phyloP scores from a whole-genome alignment of 2,888 invertebrate species.

The Brachynemurus nebulosus region DNA sequence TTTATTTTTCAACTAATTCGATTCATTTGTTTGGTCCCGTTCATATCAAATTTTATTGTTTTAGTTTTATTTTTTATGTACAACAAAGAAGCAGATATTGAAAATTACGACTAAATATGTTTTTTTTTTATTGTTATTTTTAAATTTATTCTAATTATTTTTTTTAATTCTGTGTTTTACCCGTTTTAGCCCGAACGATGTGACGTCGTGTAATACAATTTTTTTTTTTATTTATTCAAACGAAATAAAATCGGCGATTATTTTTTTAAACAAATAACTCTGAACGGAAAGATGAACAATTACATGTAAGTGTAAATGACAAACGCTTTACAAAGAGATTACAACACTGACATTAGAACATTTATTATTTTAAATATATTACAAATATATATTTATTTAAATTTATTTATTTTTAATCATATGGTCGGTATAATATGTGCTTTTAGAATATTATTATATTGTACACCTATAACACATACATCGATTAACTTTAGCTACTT shows the following conservation, averaged over 20 bases:
- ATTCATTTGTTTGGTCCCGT: constrained; percentile 15
- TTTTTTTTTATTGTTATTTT: background rate
- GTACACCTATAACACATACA: background rate
- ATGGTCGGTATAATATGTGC: too few species aligned
- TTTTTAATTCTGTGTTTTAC: constrained; percentile 13
- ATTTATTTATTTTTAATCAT: background rate
- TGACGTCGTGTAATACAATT: constrained; percentile 7
- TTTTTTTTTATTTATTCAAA: background rate
- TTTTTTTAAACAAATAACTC: background rate
- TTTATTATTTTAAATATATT: constrained; percentile 3
- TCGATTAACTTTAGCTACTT: background rate
- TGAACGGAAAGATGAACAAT: constrained; percentile 1
- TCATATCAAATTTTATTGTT: constrained; percentile 7
- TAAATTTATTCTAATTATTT: background rate
- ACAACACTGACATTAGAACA: background rate
- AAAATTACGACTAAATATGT: background rate
- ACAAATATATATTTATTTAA: background rate
- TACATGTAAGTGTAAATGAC: background rate
- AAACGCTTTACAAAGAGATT: background rate
- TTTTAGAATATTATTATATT: too few species aligned
- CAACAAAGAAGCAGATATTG: background rate
- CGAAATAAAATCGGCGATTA: background rate
- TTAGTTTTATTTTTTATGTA: constrained; percentile 5
- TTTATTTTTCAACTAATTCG: constrained; percentile 6
- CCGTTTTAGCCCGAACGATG: constrained; percentile 18